These are phyloP conservation scores for Phengaris alcon DNA, from an alignment of 2,888 invertebrate genomes.

Conservation along the genomic window DNA sequence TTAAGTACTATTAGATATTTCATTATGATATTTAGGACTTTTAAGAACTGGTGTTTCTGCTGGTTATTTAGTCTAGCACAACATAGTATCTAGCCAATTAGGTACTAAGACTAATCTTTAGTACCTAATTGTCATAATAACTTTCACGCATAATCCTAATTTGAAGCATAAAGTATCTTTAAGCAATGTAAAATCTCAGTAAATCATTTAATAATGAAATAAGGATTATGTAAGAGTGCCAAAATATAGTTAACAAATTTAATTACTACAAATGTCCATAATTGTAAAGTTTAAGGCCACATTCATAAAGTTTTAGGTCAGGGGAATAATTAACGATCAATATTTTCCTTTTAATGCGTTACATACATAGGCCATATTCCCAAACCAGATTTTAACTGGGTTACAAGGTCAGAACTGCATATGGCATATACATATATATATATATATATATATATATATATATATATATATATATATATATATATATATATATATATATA, in stretches of 20 bases:
- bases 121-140: no score
- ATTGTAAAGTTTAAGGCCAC: conserved; percentile 11
- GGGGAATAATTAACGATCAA: conserved; percentile 18
- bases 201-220: background rate
- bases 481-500: no score
- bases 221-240: background rate
- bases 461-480: no score
- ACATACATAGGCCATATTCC: background rate
- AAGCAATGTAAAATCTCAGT: background rate
- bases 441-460: no score
- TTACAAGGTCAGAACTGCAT: background rate
- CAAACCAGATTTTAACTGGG: conserved; percentile 1
- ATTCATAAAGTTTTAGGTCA: conserved; percentile 6
- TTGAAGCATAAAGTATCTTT: no score
- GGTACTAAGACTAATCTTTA: no score
- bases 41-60: background rate
- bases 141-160: no score
- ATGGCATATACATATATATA: no score
- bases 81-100: no score
- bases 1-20: background rate
- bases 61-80: background rate
- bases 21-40: background rate
- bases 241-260: background rate
- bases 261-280: conserved; percentile 3
- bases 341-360: background rate